A percentile compares a stretch with the other conserved stretches of the same genome.
Evolutionary conservation across 2,888 invertebrate genomes (phyloP).

Genomic region (Athrips mouffetella): DNA sequence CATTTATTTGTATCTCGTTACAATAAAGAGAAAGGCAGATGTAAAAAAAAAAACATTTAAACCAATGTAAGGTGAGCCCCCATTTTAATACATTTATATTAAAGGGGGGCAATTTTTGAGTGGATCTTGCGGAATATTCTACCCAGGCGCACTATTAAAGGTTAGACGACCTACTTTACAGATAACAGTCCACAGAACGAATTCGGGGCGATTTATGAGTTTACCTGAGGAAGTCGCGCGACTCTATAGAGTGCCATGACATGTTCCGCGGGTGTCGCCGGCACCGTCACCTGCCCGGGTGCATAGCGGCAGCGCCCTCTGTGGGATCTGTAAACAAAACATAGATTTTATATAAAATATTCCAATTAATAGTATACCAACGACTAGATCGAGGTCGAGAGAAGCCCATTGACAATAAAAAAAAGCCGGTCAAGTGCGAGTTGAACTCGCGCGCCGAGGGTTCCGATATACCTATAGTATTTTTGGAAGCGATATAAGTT

Average conservation of each 20-base stretch:
- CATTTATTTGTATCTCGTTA: too few relatives aligned
- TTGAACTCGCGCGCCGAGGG: too few relatives aligned
- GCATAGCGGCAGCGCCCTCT: conserved; percentile 57
- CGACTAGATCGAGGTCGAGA: neutral
- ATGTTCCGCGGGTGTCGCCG: conserved; percentile 79
- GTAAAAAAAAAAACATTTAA: too few relatives aligned
- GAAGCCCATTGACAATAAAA: too few relatives aligned
- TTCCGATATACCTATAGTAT: too few relatives aligned
- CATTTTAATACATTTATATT: neutral
- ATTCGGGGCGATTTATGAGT: too few relatives aligned
- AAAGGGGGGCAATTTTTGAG: neutral
- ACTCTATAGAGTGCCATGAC: conserved; percentile 92
- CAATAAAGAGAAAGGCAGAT: too few relatives aligned
- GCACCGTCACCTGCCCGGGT: conserved; percentile 72
- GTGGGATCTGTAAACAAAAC: conserved; percentile 33
- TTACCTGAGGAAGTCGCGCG: conserved; percentile 89
- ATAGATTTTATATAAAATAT: conserved; percentile 16
- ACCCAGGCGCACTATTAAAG: neutral
- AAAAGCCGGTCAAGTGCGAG: too few relatives aligned
- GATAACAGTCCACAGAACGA: too few relatives aligned
- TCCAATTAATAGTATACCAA: neutral
- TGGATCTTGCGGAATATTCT: neutral
- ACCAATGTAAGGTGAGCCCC: too few relatives aligned
- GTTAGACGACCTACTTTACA: too few relatives aligned
- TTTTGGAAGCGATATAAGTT: too few relatives aligned